Evolutionary conservation across 2,888 invertebrate species (phyloP), one percentile per base, ranked within the genome.

Genomic region (Agonum fuliginosum): DNA sequence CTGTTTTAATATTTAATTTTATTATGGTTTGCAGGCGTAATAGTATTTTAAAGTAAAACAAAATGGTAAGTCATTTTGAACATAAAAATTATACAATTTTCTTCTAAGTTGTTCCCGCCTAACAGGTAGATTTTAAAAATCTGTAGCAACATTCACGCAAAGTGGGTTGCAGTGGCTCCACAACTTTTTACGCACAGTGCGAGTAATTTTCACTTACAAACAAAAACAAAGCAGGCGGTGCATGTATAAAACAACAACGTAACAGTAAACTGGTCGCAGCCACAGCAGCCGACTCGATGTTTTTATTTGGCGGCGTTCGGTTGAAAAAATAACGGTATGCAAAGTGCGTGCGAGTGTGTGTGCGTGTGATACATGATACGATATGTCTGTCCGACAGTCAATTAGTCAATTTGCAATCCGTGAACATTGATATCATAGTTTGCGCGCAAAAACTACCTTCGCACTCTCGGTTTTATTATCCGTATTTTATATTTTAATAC

Each of bases 271-370:
- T 62, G 58, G 58, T 62, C 58, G 58, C 58, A 62, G 58, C 58
- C 27, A 30, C 58, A 27, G 58, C 30, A 20, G 48, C n/a, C 43
- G 43, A 43, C 30, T 17, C 17, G 58, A 62, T 62, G 58, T 62
- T 62, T 62, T 62, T 62, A 62, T 62, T 62, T 62, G 58, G 34
- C 58, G 58, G 34, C 30, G 46, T 17, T 51, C 22, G 17, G 27
- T n/a, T 62, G 58, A 62, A 73, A 73, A 73, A 73, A 58, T 73
- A 73, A 73, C 73, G 73, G 73, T 73, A 73, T 54, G 37, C 54
- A 27, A 73, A 41, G 54, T 58, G 58, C 37, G 58, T 58, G 22
- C 41, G 46, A 14, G 24, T 48, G 10, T 54, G 73, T 37, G 58
- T 54, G 73, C 46, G 67, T 20, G 27, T 46, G 69, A 69, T 73